Percentiles rank a stretch among this genome's conserved stretches.
Conservation (phyloP, 2,113 vertebrate species). For the Rhinoptilus africanus region DNA sequence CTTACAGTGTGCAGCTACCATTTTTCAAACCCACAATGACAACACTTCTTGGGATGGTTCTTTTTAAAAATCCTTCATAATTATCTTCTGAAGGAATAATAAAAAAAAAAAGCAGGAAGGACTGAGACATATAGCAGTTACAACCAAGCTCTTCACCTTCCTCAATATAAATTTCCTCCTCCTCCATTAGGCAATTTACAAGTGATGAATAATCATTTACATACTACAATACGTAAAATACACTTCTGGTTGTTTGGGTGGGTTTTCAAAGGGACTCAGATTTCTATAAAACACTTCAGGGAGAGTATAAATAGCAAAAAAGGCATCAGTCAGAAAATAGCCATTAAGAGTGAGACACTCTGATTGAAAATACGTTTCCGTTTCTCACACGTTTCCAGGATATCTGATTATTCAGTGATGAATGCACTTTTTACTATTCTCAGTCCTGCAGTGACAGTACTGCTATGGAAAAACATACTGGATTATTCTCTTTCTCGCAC, state of each 20-base stretch:
- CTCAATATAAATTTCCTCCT: neutral
- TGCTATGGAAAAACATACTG: neutral
- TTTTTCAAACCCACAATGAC: neutral
- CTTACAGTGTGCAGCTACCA: neutral
- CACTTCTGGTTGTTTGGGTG: constrained; percentile 12
- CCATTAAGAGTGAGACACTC: neutral
- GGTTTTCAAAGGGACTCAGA: neutral
- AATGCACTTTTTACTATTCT: neutral
- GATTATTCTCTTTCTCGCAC: constrained; percentile 7
- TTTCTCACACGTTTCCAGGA: neutral
- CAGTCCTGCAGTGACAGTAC: neutral
- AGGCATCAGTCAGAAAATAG: neutral
- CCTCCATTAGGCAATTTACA: neutral
- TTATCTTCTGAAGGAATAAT: constrained; percentile 21
- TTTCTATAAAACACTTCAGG: neutral
- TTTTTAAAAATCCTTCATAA: constrained; percentile 10
- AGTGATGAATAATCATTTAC: constrained; percentile 37
- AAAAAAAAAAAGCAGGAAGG: neutral
- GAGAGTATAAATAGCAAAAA: neutral
- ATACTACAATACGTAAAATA: constrained; percentile 22
- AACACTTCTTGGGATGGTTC: neutral
- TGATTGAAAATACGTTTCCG: neutral
- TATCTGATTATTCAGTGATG: neutral
- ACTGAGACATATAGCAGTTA: neutral
- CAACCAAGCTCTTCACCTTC: neutral